These are phyloP conservation scores for Datnioides undecimradiatus DNA, from an alignment of 2,113 vertebrate species.

Conservation along the genomic window DNA sequence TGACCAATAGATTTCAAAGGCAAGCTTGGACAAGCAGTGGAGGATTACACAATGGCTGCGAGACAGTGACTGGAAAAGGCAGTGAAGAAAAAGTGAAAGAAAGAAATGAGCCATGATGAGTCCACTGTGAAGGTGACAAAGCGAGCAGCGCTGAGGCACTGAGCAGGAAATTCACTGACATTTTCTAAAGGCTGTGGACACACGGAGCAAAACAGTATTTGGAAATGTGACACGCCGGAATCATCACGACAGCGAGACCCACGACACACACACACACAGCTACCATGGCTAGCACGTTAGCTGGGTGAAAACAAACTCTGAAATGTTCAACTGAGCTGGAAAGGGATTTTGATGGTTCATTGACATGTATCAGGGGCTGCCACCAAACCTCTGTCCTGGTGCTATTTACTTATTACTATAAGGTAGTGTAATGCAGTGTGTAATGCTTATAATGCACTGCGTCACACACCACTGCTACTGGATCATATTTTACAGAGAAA, in stretches of 20 bases:
- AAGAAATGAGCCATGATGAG: conserved; percentile 29
- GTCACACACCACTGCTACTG: too few species aligned
- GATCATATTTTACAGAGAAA: too few species aligned
- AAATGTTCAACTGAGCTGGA: too few species aligned
- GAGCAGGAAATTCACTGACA: conserved; percentile 66
- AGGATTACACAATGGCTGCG: neutral
- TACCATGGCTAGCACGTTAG: neutral
- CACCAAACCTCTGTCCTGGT: too few species aligned
- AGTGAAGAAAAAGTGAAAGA: conserved; percentile 41
- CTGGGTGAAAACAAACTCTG: too few species aligned
- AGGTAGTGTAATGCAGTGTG: too few species aligned
- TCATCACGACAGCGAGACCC: neutral
- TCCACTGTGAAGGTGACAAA: conserved; percentile 44
- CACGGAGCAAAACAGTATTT: neutral
- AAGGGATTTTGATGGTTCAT: too few species aligned
- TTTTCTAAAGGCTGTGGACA: conserved; percentile 45
- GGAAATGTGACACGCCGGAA: conserved; percentile 6
- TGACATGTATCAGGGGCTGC: too few species aligned
- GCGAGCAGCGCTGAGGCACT: conserved; percentile 10
- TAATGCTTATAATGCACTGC: too few species aligned
- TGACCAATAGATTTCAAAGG: neutral
- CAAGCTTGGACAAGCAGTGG: conserved; percentile 8
- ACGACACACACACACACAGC: neutral
- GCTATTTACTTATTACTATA: too few species aligned
- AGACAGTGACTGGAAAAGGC: conserved; percentile 24